These are phyloP conservation scores for Heliconius hermathena DNA, from an alignment of 1,140 invertebrate genomes.

Conservation along the genomic window DNA sequence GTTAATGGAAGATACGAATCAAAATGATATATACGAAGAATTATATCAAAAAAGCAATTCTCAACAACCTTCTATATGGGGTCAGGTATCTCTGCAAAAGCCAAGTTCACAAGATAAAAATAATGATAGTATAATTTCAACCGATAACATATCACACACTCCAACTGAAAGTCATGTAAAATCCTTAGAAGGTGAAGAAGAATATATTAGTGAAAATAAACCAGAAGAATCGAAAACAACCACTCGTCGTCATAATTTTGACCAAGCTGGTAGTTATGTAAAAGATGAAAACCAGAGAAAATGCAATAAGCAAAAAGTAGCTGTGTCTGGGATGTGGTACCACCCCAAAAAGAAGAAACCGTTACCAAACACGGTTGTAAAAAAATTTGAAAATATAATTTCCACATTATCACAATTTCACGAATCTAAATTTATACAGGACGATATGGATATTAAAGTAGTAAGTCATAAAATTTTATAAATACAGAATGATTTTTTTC, in stretches of 20 bases:
- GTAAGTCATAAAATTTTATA: constrained; percentile 45
- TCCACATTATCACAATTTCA: constrained; percentile 62
- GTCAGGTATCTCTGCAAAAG: constrained; percentile 46
- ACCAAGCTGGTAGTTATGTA: constrained; percentile 69
- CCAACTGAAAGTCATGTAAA: constrained; percentile 49
- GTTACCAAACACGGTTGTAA: constrained; percentile 56
- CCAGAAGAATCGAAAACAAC: constrained; percentile 52
- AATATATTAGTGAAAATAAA: constrained; percentile 45
- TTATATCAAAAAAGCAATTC: constrained; percentile 46
- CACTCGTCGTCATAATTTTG: constrained; percentile 65
- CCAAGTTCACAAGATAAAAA: constrained; percentile 36
- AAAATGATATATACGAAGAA: constrained; percentile 46
- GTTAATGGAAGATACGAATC: constrained; percentile 48
- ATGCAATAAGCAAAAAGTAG: constrained; percentile 58
- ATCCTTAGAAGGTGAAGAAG: constrained; percentile 44
- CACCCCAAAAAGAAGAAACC: constrained; percentile 78
- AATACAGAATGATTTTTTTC: background rate
- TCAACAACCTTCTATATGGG: constrained; percentile 58
- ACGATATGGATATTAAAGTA: constrained; percentile 77
- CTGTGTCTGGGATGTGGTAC: constrained; percentile 70
- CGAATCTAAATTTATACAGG: constrained; percentile 69
- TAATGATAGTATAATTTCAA: constrained; percentile 45
- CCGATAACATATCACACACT: constrained; percentile 48
- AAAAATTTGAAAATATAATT: constrained; percentile 74
- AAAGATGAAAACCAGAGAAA: constrained; percentile 70